These are phyloP conservation scores for Zhuqinia jingwanae DNA, from an alignment of 2,888 invertebrate species.

Conservation along the genomic window DNA sequence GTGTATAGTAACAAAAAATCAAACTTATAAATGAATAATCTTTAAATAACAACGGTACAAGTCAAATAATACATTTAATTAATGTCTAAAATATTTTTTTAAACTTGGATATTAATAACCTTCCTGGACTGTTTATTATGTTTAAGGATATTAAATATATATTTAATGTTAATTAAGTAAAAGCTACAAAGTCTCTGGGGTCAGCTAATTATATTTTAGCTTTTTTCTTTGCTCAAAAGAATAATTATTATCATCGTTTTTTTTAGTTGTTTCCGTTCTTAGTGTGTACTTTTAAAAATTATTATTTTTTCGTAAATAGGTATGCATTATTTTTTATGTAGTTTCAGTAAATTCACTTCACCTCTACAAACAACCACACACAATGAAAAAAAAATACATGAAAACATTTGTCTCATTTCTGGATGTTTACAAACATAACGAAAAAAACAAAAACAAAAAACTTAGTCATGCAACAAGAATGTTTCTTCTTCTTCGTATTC, in stretches of 20 bases:
- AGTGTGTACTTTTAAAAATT: not conserved
- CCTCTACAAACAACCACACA: not conserved
- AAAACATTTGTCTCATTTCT: too few species aligned
- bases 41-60: too few species aligned
- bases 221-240: not conserved
- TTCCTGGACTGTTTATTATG: too few species aligned
- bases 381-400: not conserved
- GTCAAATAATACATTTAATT: too few species aligned
- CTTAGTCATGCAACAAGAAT: constrained; percentile 46
- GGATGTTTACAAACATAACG: too few species aligned
- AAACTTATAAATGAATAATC: too few species aligned
- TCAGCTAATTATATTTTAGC: constrained; percentile 59
- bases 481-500: constrained; percentile 32
- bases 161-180: not conserved
- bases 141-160: too few species aligned
- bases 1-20: too few species aligned
- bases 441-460: not conserved
- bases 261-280: not conserved
- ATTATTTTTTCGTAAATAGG: too few species aligned
- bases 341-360: constrained; percentile 8
- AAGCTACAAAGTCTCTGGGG: constrained; percentile 65
- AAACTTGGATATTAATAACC: too few species aligned
- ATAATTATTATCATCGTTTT: not conserved
- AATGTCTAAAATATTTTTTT: too few species aligned
- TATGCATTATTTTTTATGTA: not conserved